Base-by-base conservation (phyloP, 2,797 vertebrate species). In the Scarus forsteni region DNA sequence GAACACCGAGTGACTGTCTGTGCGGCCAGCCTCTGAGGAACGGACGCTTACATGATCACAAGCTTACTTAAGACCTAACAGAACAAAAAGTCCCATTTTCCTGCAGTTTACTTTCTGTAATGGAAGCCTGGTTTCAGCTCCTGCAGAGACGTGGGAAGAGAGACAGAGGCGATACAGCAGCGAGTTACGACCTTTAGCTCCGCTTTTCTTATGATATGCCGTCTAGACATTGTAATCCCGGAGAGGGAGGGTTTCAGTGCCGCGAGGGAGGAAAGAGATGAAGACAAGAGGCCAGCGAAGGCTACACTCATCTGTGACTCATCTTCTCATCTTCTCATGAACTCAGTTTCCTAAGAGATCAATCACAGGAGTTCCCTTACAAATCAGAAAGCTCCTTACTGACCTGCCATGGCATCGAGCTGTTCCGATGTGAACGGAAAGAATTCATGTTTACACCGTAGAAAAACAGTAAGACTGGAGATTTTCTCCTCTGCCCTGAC, bases 201-300 rank as follows among this genome's bases (percentile, higher is more conserved):
- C 62, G 45, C 56, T 77, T 70, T 83, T 73, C 67, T 61, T 73
- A 61, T 13, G 45, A 75, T 71, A 49, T 75, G 51, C 78, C 53
- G 82, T 92, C 88, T 91, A 89, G 86, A 89, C 87, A 16, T 52
- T 66, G 45, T 87, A 85, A 88, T 90, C 81, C 88, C 69, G 4
- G 39, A 61, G 60, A 85, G 76, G 66, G 66, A 73, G 77, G 56
- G 51, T 52, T 56, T 49, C 51, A 65, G 61, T 77, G 42, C 54
- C 51, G 16, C 18, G 19, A 72, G 54, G 66, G 60, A 61, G 61
- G 56, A 66, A 75, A 54, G 60, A 63, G 75, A 60, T 53, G 58
- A 81, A 42, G 49, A 49, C 14, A 18, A 13, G 38, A 67, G 66
- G 44, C 27, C 65, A 65, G 43, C 55, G 45, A 60, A n/a, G 48